Percentiles rank a stretch among this genome's conserved stretches.
Evolutionary conservation across 2,797 vertebrate genomes (phyloP).

Genomic region (Anguilla anguilla): DNA sequence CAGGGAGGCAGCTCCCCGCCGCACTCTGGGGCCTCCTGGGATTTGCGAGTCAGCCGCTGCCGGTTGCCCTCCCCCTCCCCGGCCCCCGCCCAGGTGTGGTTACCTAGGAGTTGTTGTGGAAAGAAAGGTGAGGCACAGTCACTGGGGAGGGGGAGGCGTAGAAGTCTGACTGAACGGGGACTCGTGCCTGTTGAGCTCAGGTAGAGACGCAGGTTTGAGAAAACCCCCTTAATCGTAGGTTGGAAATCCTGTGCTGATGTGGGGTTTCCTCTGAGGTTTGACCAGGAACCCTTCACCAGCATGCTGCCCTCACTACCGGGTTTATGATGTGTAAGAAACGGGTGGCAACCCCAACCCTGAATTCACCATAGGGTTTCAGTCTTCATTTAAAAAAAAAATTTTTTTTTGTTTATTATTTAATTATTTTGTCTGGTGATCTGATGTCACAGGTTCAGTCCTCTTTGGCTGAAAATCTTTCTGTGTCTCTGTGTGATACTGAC

Average conservation of each 20-base stretch:
- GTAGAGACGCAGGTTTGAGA: not conserved
- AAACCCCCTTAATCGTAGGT: not conserved
- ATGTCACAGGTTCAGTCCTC: not conserved
- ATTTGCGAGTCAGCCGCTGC: not conserved
- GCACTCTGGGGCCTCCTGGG: not conserved
- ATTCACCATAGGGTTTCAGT: not conserved
- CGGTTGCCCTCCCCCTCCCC: not conserved
- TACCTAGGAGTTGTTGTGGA: not conserved
- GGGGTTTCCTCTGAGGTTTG: conserved; percentile 5
- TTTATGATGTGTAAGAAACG: not conserved
- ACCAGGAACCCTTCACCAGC: not conserved
- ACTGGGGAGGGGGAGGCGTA: not conserved
- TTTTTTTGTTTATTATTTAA: not conserved
- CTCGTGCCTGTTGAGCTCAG: not conserved
- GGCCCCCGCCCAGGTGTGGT: not conserved
- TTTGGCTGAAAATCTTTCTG: not conserved
- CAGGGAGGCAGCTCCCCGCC: not conserved
- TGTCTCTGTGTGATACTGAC: not conserved
- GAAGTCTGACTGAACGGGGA: not conserved
- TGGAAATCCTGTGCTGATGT: not conserved
- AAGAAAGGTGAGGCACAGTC: not conserved
- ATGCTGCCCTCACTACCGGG: not conserved
- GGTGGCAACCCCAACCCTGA: not conserved
- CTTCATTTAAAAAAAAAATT: not conserved
- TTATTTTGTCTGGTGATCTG: not conserved